Evolutionary conservation across 1,140 invertebrate genomes (phyloP).

Genomic region (Drosophila parabipectinata): DNA sequence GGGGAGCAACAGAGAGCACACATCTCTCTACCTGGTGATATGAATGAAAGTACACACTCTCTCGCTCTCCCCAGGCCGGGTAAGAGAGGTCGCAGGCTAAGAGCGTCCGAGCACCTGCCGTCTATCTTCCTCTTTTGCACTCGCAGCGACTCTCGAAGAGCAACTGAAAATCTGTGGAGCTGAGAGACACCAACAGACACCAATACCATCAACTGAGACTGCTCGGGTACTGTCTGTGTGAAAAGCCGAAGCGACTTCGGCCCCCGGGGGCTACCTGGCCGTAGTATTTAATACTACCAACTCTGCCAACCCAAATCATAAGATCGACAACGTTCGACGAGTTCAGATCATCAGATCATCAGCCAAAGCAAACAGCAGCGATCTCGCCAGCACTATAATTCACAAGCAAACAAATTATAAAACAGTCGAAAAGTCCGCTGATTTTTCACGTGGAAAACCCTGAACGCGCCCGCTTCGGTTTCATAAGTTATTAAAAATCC

Average conservation of each 20-base stretch:
- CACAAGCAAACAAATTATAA: background rate
- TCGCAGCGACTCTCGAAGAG: background rate
- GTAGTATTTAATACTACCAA: slow-evolving; percentile 1
- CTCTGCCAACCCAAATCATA: slow-evolving; percentile 60
- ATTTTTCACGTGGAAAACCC: slow-evolving; percentile 39
- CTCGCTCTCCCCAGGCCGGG: slow-evolving; percentile 13
- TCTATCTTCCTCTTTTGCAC: slow-evolving; percentile 68
- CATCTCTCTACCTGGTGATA: slow-evolving; percentile 40
- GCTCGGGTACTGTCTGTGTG: background rate
- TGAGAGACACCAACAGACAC: slow-evolving; percentile 25
- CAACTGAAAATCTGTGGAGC: no score
- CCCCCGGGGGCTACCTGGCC: background rate
- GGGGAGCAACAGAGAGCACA: slow-evolving; percentile 9
- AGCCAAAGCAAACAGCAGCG: background rate
- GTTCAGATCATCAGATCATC: slow-evolving; percentile 49
- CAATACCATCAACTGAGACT: background rate
- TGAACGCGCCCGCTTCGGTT: background rate
- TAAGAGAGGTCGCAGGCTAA: slow-evolving; percentile 36
- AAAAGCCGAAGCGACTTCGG: background rate
- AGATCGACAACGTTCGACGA: slow-evolving; percentile 82
- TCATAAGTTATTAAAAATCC: background rate
- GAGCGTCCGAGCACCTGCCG: slow-evolving; percentile 70
- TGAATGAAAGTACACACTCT: slow-evolving; percentile 68
- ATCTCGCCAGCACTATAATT: background rate
- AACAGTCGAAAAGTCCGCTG: slow-evolving; percentile 24